These are phyloP conservation scores for Vireo altiloquus DNA, from an alignment of 2,113 vertebrate genomes.

Conservation along the genomic window DNA sequence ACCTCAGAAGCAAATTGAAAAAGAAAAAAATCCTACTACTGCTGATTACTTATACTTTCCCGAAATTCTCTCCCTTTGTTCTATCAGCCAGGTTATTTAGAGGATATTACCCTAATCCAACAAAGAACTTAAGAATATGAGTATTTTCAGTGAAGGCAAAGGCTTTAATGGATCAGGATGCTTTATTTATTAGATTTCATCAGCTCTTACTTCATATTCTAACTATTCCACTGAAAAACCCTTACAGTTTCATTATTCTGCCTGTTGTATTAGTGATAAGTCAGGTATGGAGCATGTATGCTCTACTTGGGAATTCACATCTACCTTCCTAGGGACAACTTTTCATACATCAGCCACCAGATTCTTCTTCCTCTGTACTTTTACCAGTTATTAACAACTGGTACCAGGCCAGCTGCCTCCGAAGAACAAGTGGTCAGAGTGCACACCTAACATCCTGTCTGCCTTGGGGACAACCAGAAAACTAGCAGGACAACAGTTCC, in stretches of 20 bases:
- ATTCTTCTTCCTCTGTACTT: neutral
- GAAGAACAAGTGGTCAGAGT: rapidly evolving
- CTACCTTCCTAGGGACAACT: neutral
- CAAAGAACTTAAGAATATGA: neutral
- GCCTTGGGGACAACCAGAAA: neutral
- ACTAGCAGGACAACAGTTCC: neutral
- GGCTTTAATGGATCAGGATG: neutral
- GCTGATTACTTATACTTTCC: neutral
- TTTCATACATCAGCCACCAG: neutral
- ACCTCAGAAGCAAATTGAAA: neutral
- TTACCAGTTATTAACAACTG: neutral
- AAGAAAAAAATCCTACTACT: neutral
- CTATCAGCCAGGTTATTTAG: neutral
- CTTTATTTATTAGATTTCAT: slow-evolving; percentile 10
- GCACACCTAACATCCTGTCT: neutral
- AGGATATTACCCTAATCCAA: neutral
- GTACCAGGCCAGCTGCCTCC: neutral
- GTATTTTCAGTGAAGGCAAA: neutral
- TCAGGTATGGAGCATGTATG: rapidly evolving
- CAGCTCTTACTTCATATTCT: neutral
- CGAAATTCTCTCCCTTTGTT: neutral
- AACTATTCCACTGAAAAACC: neutral
- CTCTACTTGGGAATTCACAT: neutral
- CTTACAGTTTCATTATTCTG: neutral
- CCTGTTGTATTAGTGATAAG: neutral